Percentiles rank a stretch among this genome's conserved stretches.
Conservation (phyloP, 2,113 vertebrate genomes). For the Ctenodactylus gundi region DNA sequence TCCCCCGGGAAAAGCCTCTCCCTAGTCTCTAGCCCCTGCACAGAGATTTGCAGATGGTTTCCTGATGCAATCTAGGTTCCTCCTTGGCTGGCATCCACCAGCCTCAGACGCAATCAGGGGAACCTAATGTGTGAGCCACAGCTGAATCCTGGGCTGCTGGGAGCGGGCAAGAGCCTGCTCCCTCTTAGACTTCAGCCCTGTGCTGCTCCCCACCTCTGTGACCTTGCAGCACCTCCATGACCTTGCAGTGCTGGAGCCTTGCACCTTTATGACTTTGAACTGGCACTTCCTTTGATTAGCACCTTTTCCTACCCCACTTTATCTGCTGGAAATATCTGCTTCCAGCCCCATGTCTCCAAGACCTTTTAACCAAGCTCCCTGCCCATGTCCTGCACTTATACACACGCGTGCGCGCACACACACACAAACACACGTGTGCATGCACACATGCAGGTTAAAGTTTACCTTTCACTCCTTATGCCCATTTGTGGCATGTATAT, state of each 20-base stretch:
- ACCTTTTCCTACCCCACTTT: neutral
- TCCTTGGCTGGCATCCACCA: slow-evolving; percentile 60
- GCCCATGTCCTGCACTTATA: neutral
- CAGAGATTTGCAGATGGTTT: slow-evolving; percentile 50
- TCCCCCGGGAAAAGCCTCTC: slow-evolving; percentile 32
- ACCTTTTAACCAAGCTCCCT: neutral
- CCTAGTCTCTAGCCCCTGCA: neutral
- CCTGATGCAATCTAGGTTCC: slow-evolving; percentile 23
- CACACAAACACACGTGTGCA: too few species aligned
- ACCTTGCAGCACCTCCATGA: neutral
- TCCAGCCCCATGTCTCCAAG: neutral
- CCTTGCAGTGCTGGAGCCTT: neutral
- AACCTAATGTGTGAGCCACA: slow-evolving; percentile 46
- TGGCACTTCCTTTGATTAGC: neutral
- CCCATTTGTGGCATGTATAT: neutral
- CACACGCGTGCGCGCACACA: too few species aligned
- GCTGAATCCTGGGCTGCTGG: neutral
- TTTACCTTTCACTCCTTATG: neutral
- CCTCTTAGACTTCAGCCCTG: neutral
- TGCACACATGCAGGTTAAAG: neutral
- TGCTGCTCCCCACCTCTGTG: neutral
- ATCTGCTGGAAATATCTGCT: neutral
- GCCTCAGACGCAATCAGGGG: slow-evolving; percentile 55
- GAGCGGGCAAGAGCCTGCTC: neutral
- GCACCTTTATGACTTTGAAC: neutral